Evolutionary conservation across 1,140 invertebrate species (phyloP), one percentile per base, ranked within the genome.

Genomic region (Amyelois transitella): DNA sequence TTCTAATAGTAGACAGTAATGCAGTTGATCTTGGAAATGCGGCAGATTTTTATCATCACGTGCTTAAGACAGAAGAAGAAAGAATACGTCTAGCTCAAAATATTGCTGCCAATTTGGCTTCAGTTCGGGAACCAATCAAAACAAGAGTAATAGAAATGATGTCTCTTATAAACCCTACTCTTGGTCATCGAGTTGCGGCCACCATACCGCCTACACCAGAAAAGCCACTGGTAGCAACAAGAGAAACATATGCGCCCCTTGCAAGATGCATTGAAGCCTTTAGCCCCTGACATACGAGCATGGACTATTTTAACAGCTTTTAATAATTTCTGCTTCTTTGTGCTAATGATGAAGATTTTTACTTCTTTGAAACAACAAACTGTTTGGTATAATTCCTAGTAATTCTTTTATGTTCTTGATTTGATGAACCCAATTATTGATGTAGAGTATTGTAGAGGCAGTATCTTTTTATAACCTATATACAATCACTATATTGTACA

Each of bases 51-150:
- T 81, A 79, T 60, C 70, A 75, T 18, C 17, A 72, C 24, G 56
- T 72, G 18, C 47, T 83, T 19, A 58, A 92, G 50, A 86, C 90
- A 5, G 91, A 91, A 91, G 60, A 87, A 90, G 17, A 89, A 95
- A 49, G 18, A 21, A 38, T 38, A 14, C 32, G 32, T 38, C 82
- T 98, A 53, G 92, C 94, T 3, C 78, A 92, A 32, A 98, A 97
- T 69, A 92, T 98, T 77, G 94, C 91, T 6, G 90, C 77, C 0
- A 91, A 93, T 80, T 67, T 97, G 20, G 90, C 90, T 52, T 83
- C 91, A 66, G 94, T 96, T 43, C 91, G 93, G 45, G 90, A 91
- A 47, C 96, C 96, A 72, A 92, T 98, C 66, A 92, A 95, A 78
- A 91, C 94, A 60, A 90, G 92, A 47, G 92, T 92, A 0, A 86